A percentile compares a stretch with the other conserved stretches of the same genome.
Conservation (phyloP, 2,888 invertebrate species). For the Nomada hirtipes region DNA sequence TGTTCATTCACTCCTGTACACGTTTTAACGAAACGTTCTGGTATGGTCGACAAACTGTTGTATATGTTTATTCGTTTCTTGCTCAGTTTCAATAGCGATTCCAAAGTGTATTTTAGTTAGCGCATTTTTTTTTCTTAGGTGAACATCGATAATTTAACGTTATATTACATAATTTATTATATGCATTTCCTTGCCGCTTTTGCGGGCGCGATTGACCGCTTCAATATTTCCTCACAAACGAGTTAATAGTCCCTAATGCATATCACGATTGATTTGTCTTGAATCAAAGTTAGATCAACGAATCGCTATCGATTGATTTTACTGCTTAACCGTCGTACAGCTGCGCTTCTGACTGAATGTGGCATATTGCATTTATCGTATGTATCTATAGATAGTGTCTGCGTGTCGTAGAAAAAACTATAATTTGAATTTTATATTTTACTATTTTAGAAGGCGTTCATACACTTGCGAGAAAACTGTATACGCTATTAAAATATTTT, state of each 20-base stretch:
- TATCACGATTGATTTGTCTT: neutral
- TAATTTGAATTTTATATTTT: constrained; percentile 15
- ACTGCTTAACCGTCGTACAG: constrained; percentile 14
- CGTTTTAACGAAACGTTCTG: neutral
- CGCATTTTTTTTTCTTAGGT: neutral
- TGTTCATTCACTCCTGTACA: constrained; percentile 4
- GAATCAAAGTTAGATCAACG: constrained; percentile 27
- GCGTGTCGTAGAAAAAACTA: neutral
- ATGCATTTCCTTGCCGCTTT: constrained; percentile 8
- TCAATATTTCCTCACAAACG: constrained; percentile 10
- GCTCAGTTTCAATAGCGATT: neutral
- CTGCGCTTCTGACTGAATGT: constrained; percentile 22
- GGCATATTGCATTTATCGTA: constrained; percentile 21
- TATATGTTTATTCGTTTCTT: neutral
- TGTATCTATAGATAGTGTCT: neutral
- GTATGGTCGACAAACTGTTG: neutral
- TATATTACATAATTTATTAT: constrained; percentile 62
- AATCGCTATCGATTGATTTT: constrained; percentile 55
- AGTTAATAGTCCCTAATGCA: constrained; percentile 10
- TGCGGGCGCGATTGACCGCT: constrained; percentile 16
- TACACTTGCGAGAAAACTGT: constrained; percentile 14
- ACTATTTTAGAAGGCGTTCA: neutral
- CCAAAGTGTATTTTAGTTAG: neutral
- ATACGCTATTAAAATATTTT: constrained; percentile 54
- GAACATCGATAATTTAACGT: neutral